Base-by-base conservation (phyloP, 1,140 invertebrate species). In the Lasaia peninsularis region DNA sequence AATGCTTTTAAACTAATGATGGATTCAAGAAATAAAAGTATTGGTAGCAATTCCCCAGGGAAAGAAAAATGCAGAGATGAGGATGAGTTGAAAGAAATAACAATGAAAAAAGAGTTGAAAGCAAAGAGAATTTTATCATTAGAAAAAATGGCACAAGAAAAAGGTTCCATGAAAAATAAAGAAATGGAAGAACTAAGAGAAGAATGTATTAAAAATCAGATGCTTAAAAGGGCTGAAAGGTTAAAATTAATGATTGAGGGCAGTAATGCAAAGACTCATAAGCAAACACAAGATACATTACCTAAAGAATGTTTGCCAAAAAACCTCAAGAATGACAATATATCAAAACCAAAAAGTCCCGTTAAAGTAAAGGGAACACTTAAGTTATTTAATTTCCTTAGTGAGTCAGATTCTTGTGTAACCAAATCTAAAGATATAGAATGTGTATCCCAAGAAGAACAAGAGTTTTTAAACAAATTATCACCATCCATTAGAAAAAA, bases 1-100 rank as follows among this genome's bases (percentile, higher is more conserved):
- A 73, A 93, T 91, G 92, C 91, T 20, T 93, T 93, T 76, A 83
- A 92, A 64, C 68, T 93, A 32, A 83, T 93, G 80, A 93, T 93
- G 92, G 91, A 91, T 62, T 90, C 91, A 16, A 80, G 92, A 63
- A 90, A 92, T 67, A 92, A 92, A 67, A 88, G 87, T 33, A 90
- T 93, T 61, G 92, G 92, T 11, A 72, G 67, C n/a, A 93, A 93
- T 86, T 90, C 91, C 14, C 89, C 89, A 9, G 92, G 92, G 0
- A 91, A 90, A 74, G 88, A 90, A 50, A 75, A 68, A 69, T 40
- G 21, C 34, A 61, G 60, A 18, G 61, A 73, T 48, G 60, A 71
- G 32, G 28, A 37, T 56, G 67, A 75, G 58, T 31, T 49, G 21
- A 54, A 72, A 62, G 72, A 73, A 55, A 52, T 63, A 31, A 59